phyloP scores from a whole-genome alignment of 2,888 invertebrate genomes.

The Sminthurinus aureus region DNA sequence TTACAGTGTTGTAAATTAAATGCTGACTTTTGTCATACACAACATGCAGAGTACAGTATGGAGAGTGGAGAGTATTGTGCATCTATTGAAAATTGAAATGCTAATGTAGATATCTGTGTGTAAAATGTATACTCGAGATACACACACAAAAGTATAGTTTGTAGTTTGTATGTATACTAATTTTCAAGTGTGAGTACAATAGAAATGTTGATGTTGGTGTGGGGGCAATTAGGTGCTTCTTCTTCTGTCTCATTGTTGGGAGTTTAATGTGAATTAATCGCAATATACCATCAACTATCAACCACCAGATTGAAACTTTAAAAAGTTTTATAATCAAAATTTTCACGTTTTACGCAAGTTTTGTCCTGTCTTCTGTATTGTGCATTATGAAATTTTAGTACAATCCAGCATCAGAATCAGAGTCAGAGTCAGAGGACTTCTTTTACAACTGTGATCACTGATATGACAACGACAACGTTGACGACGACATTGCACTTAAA shows the following conservation, averaged over 20 bases:
- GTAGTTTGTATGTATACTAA: no score
- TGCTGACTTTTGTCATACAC: neutral
- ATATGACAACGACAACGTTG: no score
- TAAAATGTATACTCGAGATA: neutral
- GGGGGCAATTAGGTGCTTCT: neutral
- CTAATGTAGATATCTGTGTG: neutral
- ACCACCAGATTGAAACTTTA: neutral
- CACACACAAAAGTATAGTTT: no score
- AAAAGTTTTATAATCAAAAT: no score
- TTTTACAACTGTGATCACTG: no score
- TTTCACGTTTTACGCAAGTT: no score
- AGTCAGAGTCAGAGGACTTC: no score
- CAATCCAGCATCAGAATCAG: no score
- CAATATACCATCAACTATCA: neutral
- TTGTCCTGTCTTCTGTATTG: no score
- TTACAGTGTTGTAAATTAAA: conserved; percentile 14
- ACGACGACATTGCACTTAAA: no score
- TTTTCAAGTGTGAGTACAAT: no score
- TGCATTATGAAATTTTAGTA: no score
- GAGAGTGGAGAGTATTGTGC: neutral
- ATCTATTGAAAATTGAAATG: neutral
- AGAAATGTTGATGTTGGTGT: neutral
- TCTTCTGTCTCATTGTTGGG: neutral
- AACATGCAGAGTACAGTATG: neutral
- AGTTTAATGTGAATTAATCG: neutral